phyloP scores from a whole-genome alignment of 37 sponge, comb jelly and placozoan species.

The Halisarca cf. caerulea region DNA sequence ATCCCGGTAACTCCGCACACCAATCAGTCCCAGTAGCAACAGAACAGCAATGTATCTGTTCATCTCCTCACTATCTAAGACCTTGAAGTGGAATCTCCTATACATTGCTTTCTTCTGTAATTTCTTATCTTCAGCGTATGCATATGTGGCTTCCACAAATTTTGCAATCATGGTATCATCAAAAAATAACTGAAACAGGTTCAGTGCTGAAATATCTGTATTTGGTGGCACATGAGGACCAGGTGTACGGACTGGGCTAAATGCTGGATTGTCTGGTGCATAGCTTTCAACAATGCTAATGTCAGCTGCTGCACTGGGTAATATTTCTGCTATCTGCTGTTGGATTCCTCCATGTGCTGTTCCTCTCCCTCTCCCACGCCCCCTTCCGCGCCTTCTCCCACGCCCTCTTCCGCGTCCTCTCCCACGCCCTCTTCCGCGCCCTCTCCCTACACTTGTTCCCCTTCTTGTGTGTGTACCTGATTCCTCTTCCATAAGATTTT shows the following conservation, averaged over 20 bases:
- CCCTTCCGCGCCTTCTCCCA: too few relatives aligned
- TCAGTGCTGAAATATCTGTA: background rate
- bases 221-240: conserved; percentile 13
- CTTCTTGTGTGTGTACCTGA: too few relatives aligned
- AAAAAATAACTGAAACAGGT: conserved; percentile 24
- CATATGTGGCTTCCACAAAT: background rate
- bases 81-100: background rate
- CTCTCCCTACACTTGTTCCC: too few relatives aligned
- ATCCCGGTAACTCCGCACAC: background rate
- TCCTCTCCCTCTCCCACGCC: too few relatives aligned
- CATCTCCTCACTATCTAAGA: background rate
- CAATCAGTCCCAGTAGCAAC: conserved; percentile 11
- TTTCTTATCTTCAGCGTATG: conserved; percentile 4
- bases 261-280: background rate
- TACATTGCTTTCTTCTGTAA: background rate
- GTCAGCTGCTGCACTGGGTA: too few relatives aligned
- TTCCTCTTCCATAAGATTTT: too few relatives aligned
- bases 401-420: too few relatives aligned
- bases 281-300: too few relatives aligned
- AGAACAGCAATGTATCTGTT: background rate
- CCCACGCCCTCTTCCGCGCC: too few relatives aligned
- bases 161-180: background rate
- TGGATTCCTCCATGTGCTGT: too few relatives aligned
- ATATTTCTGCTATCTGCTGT: too few relatives aligned
- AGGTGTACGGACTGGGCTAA: background rate